Conservation (phyloP, 2,113 vertebrate genomes). For the Cryptomyrus ogoouensis region DNA sequence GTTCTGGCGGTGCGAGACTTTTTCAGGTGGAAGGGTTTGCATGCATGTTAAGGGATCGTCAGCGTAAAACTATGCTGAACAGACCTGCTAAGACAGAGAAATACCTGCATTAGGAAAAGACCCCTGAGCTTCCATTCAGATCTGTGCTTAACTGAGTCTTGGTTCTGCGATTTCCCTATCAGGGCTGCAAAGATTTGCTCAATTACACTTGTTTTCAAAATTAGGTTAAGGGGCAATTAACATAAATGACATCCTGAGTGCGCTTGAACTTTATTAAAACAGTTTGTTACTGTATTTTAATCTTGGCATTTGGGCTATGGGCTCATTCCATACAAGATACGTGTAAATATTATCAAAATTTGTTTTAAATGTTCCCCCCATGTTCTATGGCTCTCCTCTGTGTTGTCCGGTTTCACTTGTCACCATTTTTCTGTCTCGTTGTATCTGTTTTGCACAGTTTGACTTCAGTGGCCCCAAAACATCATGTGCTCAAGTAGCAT, state of each 20-base stretch:
- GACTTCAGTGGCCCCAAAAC: background rate
- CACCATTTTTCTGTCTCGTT: background rate
- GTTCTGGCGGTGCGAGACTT: background rate
- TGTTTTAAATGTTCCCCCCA: background rate
- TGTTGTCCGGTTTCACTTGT: background rate
- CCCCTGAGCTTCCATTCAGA: background rate
- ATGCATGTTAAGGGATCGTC: background rate
- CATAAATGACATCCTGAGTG: background rate
- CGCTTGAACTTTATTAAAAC: background rate
- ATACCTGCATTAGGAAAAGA: background rate
- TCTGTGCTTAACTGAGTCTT: background rate
- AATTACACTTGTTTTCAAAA: background rate
- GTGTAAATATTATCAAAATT: background rate
- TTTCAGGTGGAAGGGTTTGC: background rate
- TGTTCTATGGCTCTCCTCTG: background rate
- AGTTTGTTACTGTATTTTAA: background rate
- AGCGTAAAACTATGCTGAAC: background rate
- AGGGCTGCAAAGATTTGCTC: background rate
- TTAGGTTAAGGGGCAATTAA: background rate
- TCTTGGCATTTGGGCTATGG: background rate
- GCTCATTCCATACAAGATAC: background rate
- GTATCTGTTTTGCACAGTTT: background rate
- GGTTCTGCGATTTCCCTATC: background rate
- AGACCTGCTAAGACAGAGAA: background rate
- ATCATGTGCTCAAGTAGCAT: background rate